These are phyloP conservation scores for Pseudanteris insignis DNA, from an alignment of 2,888 invertebrate genomes.

Conservation along the genomic window DNA sequence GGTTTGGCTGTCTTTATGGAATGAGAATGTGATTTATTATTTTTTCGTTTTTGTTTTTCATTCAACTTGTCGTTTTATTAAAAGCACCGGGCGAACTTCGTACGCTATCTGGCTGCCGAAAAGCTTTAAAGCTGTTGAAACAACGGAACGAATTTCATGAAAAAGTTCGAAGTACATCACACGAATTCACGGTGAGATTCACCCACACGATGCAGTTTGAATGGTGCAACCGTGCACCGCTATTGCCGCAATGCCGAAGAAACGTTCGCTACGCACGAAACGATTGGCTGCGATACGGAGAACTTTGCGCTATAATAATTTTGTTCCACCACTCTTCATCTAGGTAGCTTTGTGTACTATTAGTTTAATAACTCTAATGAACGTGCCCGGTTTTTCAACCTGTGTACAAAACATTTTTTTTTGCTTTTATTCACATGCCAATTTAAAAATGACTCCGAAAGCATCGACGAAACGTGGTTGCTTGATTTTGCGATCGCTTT, in stretches of 20 bases:
- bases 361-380: no score
- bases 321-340: no score
- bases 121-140: conserved; percentile 23
- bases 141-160: conserved; percentile 19
- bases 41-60: no score
- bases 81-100: conserved; percentile 7
- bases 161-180: conserved; percentile 42
- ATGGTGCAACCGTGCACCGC: conserved; percentile 44
- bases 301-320: conserved; percentile 5
- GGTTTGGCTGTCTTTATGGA: no score
- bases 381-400: no score
- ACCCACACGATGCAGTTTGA: conserved; percentile 43
- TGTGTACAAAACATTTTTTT: no score
- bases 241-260: conserved; percentile 47
- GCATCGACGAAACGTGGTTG: no score
- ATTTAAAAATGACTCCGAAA: no score
- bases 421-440: no score
- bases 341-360: no score
- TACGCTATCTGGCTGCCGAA: conserved; percentile 9
- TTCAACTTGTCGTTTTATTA: conserved; percentile 4
- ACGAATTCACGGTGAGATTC: conserved; percentile 43
- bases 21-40: no score
- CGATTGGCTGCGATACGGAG: conserved; percentile 34
- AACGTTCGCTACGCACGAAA: conserved; percentile 45
- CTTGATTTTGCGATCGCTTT: no score